Evolutionary conservation across 2,113 vertebrate genomes (phyloP), one percentile per base, ranked within the genome.

Genomic region (Hemichromis elongatus): DNA sequence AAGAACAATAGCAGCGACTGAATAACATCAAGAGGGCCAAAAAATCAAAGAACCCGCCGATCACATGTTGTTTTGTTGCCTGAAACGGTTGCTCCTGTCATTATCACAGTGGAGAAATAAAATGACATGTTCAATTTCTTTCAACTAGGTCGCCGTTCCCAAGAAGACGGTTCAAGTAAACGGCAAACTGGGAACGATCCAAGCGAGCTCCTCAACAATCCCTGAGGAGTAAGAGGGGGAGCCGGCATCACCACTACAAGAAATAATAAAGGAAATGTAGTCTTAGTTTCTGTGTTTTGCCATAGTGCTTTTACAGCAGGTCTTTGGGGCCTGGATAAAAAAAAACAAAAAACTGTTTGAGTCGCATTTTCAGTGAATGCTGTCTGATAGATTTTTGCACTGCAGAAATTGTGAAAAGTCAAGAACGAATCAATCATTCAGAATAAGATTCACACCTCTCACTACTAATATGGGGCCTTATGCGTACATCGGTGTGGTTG

Each of bases 111-210:
- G 33, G n/a, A 77, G 55, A 77, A 54, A 70, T 77, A 89, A 86
- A 50, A 80, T 89, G 30, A 87, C 45, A 35, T 84, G 79, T 88
- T 85, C 40, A 87, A 57, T 92, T 80, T 89, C 59, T 63, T 82
- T 84, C 59, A 42, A 80, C 85, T 82, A 97, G 96, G 94, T 96
- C 3, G 83, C 95, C 19, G 88, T 78, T 35, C 92, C 94, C 79
- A 88, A 75, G 78, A 97, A 96, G 88, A 97, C 96, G 1, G 40
- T 96, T 70, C 87, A 95, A 88, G 95, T 97, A 82, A 96, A 96
- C 10, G 95, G 96, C 59, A 94, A 94, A 66, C 92, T 96, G 87
- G 95, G 96, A 83, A 96, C 86, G 19, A 94, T 96, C 79, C 92
- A 91, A 28, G 47, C 92, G 53, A 66, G 83, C n/a, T 92, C 90